A percentile compares a stretch with the other conserved stretches of the same genome.
Evolutionary conservation across 2,113 vertebrate genomes (phyloP).

Genomic region (Amblyopsis rosae): DNA sequence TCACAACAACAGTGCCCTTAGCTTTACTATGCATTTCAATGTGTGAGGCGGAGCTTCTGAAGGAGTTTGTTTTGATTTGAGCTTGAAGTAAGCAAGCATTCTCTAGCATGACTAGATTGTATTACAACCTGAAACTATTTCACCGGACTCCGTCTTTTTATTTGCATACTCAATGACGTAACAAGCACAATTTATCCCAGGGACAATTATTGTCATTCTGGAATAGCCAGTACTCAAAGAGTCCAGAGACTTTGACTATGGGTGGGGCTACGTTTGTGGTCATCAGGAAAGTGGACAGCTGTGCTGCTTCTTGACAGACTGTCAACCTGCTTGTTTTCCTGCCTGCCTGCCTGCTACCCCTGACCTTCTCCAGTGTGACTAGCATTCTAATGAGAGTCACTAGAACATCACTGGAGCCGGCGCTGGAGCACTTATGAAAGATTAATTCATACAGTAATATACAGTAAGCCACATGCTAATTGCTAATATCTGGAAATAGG

Average conservation of each 20-base stretch:
- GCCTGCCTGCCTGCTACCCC: conserved; percentile 47
- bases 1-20: too few species aligned
- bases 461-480: conserved; percentile 55
- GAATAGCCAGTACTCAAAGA: conserved; percentile 38
- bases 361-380: conserved; percentile 42
- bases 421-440: conserved; percentile 60
- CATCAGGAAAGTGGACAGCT: conserved; percentile 54
- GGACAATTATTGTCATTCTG: conserved; percentile 60
- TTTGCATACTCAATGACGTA: background rate
- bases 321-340: conserved; percentile 46
- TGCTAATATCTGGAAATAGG: conserved; percentile 60
- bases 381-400: too few species aligned
- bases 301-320: conserved; percentile 51
- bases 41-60: too few species aligned
- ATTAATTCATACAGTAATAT: too few species aligned
- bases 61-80: too few species aligned
- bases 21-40: too few species aligned
- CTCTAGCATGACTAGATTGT: too few species aligned
- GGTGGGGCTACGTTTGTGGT: conserved; percentile 40
- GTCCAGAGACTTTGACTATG: conserved; percentile 26
- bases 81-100: too few species aligned
- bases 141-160: conserved; percentile 13
- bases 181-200: conserved; percentile 48
- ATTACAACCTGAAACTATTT: background rate
- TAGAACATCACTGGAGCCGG: background rate